A percentile compares a stretch with the other conserved stretches of the same genome.
These are phyloP conservation scores for Actinostola sp. DNA, from an alignment of 92 coral and sea anemone genomes.

Conservation along the genomic window DNA sequence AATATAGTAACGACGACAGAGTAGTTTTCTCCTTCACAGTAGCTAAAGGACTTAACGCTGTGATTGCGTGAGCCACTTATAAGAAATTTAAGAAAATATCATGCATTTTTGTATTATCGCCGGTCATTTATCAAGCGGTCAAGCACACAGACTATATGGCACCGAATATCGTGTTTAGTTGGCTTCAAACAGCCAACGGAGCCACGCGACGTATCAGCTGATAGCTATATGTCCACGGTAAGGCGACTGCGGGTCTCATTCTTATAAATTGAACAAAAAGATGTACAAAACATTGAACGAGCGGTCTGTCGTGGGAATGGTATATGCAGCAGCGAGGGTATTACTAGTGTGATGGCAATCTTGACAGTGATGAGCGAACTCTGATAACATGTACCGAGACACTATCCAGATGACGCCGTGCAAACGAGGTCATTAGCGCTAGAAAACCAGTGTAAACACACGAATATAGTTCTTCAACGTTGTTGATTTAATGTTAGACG, in stretches of 20 bases:
- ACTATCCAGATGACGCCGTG: conserved; percentile 25
- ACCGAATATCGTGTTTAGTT: conserved; percentile 23
- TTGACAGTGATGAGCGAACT: conserved; percentile 21
- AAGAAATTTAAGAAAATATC: conserved; percentile 13
- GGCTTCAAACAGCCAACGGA: conserved; percentile 2
- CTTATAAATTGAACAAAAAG: not conserved
- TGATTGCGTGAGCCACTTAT: conserved; percentile 31
- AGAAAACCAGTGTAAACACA: conserved; percentile 20
- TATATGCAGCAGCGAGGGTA: not conserved
- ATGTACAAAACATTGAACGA: not conserved
- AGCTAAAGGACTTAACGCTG: not conserved
- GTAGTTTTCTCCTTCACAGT: not conserved
- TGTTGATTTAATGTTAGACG: conserved; percentile 22
- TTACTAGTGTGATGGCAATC: conserved; percentile 7
- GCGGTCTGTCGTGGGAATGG: not conserved
- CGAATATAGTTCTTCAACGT: conserved; percentile 9
- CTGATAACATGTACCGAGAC: conserved; percentile 6
- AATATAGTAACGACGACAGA: not conserved
- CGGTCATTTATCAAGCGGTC: conserved; percentile 33
- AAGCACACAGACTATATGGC: conserved; percentile 20
- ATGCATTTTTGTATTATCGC: conserved; percentile 35
- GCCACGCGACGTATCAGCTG: conserved; percentile 17
- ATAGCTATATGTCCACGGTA: conserved; percentile 5
- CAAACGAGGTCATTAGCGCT: conserved; percentile 32
- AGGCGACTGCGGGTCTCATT: conserved; percentile 36